Evolutionary conservation across 2,797 vertebrate species (phyloP).

Genomic region (Monodelphis domestica): DNA sequence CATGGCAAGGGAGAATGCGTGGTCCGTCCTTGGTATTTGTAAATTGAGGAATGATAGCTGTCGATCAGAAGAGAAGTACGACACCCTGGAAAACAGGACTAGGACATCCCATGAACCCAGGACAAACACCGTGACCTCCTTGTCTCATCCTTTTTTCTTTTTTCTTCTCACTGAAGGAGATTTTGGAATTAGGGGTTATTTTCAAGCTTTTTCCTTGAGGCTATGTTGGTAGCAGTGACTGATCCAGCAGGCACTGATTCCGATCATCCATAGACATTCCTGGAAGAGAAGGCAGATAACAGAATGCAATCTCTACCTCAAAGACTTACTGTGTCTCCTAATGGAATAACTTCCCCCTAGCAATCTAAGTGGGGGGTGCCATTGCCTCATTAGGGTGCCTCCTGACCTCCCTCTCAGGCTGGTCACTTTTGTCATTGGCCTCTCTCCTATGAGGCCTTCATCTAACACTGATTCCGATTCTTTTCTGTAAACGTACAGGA

Average conservation of each 20-base stretch:
- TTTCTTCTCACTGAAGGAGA: not conserved
- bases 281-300: constrained; percentile 5
- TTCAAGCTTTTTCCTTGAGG: constrained; percentile 12
- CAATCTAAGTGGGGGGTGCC: not conserved
- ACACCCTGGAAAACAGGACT: not conserved
- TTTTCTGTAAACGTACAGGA: not conserved
- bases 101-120: not conserved
- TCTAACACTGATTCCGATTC: not conserved
- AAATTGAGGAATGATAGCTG: not conserved
- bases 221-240: not conserved
- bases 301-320: constrained; percentile 11
- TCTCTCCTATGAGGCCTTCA: not conserved
- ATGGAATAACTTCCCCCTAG: not conserved
- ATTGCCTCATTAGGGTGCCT: constrained; percentile 49
- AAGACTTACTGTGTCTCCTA: not conserved
- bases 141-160: not conserved
- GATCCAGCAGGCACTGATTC: not conserved
- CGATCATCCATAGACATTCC: constrained; percentile 11
- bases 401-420: constrained; percentile 14
- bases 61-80: not conserved
- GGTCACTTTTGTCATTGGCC: not conserved
- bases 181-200: constrained; percentile 16
- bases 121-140: not conserved
- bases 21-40: not conserved
- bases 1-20: not conserved